Evolutionary conservation across 2,888 invertebrate genomes (phyloP), one percentile per base, ranked within the genome.

Genomic region (Drosophila paranaensis): DNA sequence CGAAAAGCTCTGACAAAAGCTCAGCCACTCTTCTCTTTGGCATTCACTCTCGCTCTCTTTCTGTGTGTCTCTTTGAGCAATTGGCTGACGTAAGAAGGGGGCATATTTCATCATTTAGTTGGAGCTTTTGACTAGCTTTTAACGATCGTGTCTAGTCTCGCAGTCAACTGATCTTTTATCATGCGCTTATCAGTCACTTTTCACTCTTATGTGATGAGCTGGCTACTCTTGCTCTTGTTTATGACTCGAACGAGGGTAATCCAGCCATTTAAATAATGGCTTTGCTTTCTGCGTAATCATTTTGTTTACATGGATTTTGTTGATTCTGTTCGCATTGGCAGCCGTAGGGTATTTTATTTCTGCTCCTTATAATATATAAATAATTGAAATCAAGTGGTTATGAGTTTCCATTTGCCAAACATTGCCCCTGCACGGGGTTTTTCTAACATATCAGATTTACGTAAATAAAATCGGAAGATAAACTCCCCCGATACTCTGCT

Each of bases 221-320:
- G 45, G 58, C 71, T 37, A 37, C 16, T 53, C 11, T 13, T 39
- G 20, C n/a, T 13, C 20, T 60, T 60, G 57, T 45, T 55, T 40
- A 35, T 68, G 55, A 48, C 35, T 30, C 30, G 27, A 14, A 43
- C 43, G 60, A 43, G 58, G 40, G 46, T 53, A 39, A 40, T 55
- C 37, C n/a, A n/a, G n/a, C n/a, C 66, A 60, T 70, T 70, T 70
- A 55, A 68, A 56, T 56, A 68, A 56, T 56, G 63, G 60, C 70
- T 79, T 80, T 85, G 85, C 82, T 72, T 81, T 82, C 88, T 82
- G 88, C 72, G 77, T 81, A 89, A 86, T 86, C 82, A 89, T 86
- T 86, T 68, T 86, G 86, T 89, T 86, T 87, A 89, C 85, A 81
- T 63, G 66, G 63, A 67, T 71, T 60, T 61, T 64, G 39, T 72